phyloP scores from a whole-genome alignment of 2,113 vertebrate genomes.

The Polyodon spathula region DNA sequence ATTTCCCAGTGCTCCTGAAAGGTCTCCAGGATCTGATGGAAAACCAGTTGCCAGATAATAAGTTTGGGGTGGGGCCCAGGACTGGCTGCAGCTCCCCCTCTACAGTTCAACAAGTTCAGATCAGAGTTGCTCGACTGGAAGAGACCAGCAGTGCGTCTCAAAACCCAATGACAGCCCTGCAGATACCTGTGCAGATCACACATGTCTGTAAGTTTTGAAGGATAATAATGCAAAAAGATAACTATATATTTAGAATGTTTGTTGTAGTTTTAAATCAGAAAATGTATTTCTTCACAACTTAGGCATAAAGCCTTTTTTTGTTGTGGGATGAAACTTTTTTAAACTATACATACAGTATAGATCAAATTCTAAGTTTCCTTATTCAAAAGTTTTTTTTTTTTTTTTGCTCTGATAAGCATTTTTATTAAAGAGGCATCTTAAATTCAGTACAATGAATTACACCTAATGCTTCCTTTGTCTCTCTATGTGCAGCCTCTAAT shows the following conservation, averaged over 20 bases:
- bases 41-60: slow-evolving; percentile 60
- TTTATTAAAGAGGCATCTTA: too few relatives aligned
- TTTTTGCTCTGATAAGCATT: not conserved
- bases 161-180: slow-evolving; percentile 73
- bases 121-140: slow-evolving; percentile 76
- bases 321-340: too few relatives aligned
- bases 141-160: slow-evolving; percentile 56
- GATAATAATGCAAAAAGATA: too few relatives aligned
- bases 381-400: too few relatives aligned
- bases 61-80: slow-evolving; percentile 58
- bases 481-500: slow-evolving; percentile 54
- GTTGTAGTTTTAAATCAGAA: not conserved
- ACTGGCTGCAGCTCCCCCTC: slow-evolving; percentile 52
- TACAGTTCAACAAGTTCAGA: slow-evolving; percentile 71
- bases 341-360: not conserved
- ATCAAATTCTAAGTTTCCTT: not conserved
- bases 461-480: slow-evolving; percentile 6
- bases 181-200: slow-evolving; percentile 94
- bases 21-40: slow-evolving; percentile 87
- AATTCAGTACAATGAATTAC: too few relatives aligned
- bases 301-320: too few relatives aligned
- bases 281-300: too few relatives aligned
- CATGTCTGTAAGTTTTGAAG: slow-evolving; percentile 74
- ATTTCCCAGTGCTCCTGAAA: slow-evolving; percentile 77
- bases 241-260: not conserved